Evolutionary conservation across 2,113 vertebrate species (phyloP), one percentile per base, ranked within the genome.

Genomic region (Erpornis zantholeuca): DNA sequence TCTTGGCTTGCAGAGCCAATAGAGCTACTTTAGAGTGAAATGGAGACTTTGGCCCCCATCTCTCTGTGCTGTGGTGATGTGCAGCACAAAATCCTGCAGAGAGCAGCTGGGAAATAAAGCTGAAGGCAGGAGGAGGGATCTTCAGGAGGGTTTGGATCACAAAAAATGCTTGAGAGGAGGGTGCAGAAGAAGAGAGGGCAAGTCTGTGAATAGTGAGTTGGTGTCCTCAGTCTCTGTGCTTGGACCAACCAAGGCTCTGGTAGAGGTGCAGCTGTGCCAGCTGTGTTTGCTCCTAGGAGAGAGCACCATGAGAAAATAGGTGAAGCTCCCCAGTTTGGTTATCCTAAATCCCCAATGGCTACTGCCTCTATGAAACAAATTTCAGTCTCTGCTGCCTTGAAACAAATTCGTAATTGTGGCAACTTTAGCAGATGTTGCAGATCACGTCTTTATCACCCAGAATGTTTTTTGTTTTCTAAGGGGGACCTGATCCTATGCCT

Each of bases 11-110:
- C 24, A 80, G 28, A 38, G 23, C 17, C 45, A 56, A 11, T 10
- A 10, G 0, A 1, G 21, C 3, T 31, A 5, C 28, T 57, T 82
- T 9, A 13, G 35, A 28, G 27, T 12, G n/a, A 83, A 76, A 54
- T 1, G 18, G 50, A 28, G 28, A 60, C 23, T 45, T 45, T 21
- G 21, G 29, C 44, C 18, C 38, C 40, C 6, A 8, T 17, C 24
- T 6, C 24, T 25, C 12, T 28, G 10, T 0, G 0, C 15, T 36
- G 52, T 27, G n/a, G 24, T n/a, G 36, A 47, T 13, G 42, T 72
- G 47, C 60, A 65, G 44, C 15, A 4, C 7, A 27, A 79, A 71
- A 61, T 71, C 27, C 42, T 71, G 21, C 25, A 54, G 85, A 68
- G 65, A 42, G 9, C 49, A 86, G n/a, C 50, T 77, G 50, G 57